Percentiles rank a stretch among this genome's conserved stretches.
Evolutionary conservation across 2,888 invertebrate species (phyloP).

Genomic region (Phyllotreta striolata): DNA sequence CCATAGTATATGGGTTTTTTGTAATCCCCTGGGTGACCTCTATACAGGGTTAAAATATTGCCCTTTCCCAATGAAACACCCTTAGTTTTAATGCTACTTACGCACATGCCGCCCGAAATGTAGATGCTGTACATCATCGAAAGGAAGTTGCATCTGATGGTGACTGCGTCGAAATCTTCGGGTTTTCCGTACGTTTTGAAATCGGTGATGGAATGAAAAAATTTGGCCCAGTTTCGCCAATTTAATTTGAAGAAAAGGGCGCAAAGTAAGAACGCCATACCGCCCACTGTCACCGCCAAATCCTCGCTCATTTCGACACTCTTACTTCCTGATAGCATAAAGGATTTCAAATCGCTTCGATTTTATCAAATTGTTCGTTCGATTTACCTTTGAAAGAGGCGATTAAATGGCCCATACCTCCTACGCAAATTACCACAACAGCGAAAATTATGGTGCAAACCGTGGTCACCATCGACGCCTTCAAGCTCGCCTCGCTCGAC

Average conservation of each 20-base stretch:
- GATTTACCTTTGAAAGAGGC: constrained; percentile 19
- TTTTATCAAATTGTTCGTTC: too few species aligned
- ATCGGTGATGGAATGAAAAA: constrained; percentile 25
- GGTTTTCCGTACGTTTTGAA: constrained; percentile 30
- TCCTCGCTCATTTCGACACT: constrained; percentile 37
- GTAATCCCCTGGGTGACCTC: too few species aligned
- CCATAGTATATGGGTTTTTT: too few species aligned
- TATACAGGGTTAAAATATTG: too few species aligned
- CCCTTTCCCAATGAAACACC: too few species aligned
- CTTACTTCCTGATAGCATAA: constrained; percentile 19
- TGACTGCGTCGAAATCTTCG: constrained; percentile 21
- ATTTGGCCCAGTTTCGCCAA: constrained; percentile 23
- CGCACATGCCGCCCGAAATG: constrained; percentile 13
- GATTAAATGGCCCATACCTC: constrained; percentile 15
- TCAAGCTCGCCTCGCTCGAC: neutral
- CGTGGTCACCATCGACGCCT: neutral
- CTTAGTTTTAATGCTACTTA: too few species aligned
- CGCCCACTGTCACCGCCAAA: constrained; percentile 32
- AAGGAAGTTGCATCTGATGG: constrained; percentile 20
- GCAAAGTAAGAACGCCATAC: constrained; percentile 16
- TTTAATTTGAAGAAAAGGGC: constrained; percentile 19
- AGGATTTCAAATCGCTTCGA: too few species aligned
- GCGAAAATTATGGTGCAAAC: constrained; percentile 3
- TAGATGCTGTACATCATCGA: constrained; percentile 24
- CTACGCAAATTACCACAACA: constrained; percentile 5